Evolutionary conservation across 2,113 vertebrate species (phyloP), one percentile per base, ranked within the genome.

Genomic region (Engystomops pustulosus): DNA sequence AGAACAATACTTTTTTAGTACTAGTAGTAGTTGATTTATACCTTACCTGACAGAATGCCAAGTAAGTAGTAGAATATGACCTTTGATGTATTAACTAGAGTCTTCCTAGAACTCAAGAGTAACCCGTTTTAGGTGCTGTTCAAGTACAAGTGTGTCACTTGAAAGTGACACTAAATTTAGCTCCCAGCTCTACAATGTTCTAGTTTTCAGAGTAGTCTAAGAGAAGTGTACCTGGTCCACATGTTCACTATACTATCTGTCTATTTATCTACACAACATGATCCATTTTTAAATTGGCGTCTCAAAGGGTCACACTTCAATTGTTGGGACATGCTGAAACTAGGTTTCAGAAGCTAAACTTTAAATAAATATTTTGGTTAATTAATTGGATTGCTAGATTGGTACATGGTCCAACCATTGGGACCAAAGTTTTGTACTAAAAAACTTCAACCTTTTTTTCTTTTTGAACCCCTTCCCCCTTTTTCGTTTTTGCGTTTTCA

Each of bases 101-200:
- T 85, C 72, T 84, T 27, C 82, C 45, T 20, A 45, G 45, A 51
- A 53, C 58, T 75, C 41, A 23, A 69, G 32, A 74, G 69, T 58
- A 68, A 47, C 58, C 45, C 15, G 67, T 60, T 79, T 79, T 78
- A 17, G 58, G 81, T 25, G 41, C 34, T 17, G 32, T 27, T 4
- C 34, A 15, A 41, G 83, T 58, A 70, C 27, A 84, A 67, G 32
- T 49, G 23, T 60, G 62, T 85, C 82, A 53, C 74, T 45, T 85
- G 62, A 79, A 85, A 79, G 62, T 30, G n/a, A 69, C 45, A 55
- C 75, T 85, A 85, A 85, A 85, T 79, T 58, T 85, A 79, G 74
- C n/a, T 45, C 17, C 1, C 23, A 77, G 32, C 25, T 62, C 44
- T 17, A 8, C 34, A 49, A 38, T 14, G 20, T 49, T 69, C 17